Conservation (phyloP, 2,888 invertebrate species). For the Eupithecia inturbata region DNA sequence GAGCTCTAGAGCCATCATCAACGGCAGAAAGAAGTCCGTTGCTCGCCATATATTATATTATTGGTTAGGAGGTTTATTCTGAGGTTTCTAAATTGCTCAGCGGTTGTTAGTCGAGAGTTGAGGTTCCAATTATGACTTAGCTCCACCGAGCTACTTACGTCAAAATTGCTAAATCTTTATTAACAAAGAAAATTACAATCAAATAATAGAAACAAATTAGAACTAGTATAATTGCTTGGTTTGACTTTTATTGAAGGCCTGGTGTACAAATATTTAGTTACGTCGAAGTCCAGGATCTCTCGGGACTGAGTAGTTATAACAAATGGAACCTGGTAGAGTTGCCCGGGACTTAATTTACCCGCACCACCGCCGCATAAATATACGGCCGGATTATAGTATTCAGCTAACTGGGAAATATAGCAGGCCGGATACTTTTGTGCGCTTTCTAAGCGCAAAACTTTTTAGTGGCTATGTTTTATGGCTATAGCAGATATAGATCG, state of each 20-base stretch:
- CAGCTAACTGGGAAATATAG: constrained; percentile 63
- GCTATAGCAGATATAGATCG: constrained; percentile 20
- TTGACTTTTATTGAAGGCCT: constrained; percentile 25
- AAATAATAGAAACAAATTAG: too few relatives aligned
- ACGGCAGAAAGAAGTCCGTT: background rate
- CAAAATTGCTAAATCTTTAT: too few relatives aligned
- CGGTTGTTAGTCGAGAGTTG: background rate
- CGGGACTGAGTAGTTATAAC: constrained; percentile 71
- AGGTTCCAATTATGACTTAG: background rate
- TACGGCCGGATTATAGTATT: constrained; percentile 71
- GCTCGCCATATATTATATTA: too few relatives aligned
- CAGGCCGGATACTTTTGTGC: constrained; percentile 54
- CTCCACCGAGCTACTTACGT: background rate
- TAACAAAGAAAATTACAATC: too few relatives aligned
- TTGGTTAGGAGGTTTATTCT: background rate
- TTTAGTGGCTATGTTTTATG: constrained; percentile 39
- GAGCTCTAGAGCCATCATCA: constrained; percentile 6
- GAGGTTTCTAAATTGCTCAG: background rate
- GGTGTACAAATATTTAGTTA: constrained; percentile 41
- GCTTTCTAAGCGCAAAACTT: constrained; percentile 54
- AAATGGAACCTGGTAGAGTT: constrained; percentile 72
- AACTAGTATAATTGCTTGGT: too few relatives aligned
- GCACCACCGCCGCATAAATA: constrained; percentile 68
- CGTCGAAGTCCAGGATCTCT: constrained; percentile 58
- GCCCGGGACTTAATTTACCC: constrained; percentile 68